Conservation (phyloP, 92 coral and sea anemone species). For the Pocillopora grandis region DNA sequence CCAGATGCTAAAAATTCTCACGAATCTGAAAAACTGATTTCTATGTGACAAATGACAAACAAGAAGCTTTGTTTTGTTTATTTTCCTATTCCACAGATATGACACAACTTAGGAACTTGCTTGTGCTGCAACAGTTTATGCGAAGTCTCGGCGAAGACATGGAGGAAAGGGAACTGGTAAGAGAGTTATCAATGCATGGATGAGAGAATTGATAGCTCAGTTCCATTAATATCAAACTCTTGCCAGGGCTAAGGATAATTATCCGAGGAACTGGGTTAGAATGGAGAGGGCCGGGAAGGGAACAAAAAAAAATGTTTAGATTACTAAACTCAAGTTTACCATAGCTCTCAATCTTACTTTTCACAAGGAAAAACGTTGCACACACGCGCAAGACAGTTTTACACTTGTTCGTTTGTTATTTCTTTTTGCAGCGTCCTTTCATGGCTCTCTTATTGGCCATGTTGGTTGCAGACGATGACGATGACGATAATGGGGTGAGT, state of each 20-base stretch:
- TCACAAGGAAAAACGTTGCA: too few species aligned
- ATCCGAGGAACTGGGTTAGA: too few species aligned
- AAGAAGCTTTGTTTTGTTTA: too few species aligned
- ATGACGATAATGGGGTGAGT: constrained; percentile 48
- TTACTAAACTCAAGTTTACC: too few species aligned
- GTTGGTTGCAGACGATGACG: constrained; percentile 60
- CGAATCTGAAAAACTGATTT: too few species aligned
- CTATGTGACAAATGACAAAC: too few species aligned
- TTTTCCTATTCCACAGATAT: constrained; percentile 42
- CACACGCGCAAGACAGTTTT: background rate
- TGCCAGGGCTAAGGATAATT: too few species aligned
- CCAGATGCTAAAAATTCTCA: too few species aligned
- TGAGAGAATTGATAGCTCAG: background rate
- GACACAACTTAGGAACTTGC: constrained; percentile 65
- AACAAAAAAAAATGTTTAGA: too few species aligned
- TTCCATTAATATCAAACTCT: too few species aligned
- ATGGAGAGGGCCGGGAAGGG: too few species aligned
- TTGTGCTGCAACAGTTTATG: constrained; percentile 74
- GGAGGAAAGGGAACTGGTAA: constrained; percentile 72
- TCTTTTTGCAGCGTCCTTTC: constrained; percentile 53
- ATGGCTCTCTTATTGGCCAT: constrained; percentile 66
- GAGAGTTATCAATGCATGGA: background rate
- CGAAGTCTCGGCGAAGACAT: constrained; percentile 70
- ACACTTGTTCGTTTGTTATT: background rate
- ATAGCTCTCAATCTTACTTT: too few species aligned